A percentile compares a stretch with the other conserved stretches of the same genome.
Conservation (phyloP, 2,888 invertebrate genomes). For the Dorcus hopei region DNA sequence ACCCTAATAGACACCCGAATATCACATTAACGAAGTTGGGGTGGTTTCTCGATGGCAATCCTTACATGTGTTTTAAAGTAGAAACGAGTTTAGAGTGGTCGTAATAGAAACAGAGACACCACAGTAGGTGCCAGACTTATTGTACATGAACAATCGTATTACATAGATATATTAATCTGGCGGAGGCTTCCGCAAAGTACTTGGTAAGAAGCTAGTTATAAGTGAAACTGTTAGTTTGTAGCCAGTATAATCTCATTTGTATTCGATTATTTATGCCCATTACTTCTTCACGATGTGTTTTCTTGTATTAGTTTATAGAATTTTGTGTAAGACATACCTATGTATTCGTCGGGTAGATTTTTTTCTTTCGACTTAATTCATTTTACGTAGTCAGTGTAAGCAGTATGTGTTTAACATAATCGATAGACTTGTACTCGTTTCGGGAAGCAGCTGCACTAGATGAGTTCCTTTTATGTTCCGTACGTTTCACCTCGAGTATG, state of each 20-base stretch:
- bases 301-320: slow-evolving; percentile 1
- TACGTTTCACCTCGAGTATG: too few relatives aligned
- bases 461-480: too few relatives aligned
- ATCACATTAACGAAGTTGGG: too few relatives aligned
- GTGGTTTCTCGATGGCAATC: too few relatives aligned
- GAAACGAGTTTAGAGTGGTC: not conserved
- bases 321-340: not conserved
- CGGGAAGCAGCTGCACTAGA: too few relatives aligned
- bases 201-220: not conserved
- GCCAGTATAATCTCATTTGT: slow-evolving; percentile 13
- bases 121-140: slow-evolving; percentile 26
- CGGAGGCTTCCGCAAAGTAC: not conserved
- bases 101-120: slow-evolving; percentile 26
- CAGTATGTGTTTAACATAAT: too few relatives aligned
- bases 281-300: slow-evolving; percentile 1
- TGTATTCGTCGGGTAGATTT: not conserved
- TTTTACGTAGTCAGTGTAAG: too few relatives aligned
- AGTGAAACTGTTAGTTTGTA: slow-evolving; percentile 1
- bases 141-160: slow-evolving; percentile 22
- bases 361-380: too few relatives aligned
- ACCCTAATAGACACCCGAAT: too few relatives aligned
- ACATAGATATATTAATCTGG: not conserved
- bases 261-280: slow-evolving; percentile 9
- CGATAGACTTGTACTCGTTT: too few relatives aligned
- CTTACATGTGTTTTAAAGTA: too few relatives aligned